Conservation (phyloP, 2,888 invertebrate species). For the Deilephila elpenor region DNA sequence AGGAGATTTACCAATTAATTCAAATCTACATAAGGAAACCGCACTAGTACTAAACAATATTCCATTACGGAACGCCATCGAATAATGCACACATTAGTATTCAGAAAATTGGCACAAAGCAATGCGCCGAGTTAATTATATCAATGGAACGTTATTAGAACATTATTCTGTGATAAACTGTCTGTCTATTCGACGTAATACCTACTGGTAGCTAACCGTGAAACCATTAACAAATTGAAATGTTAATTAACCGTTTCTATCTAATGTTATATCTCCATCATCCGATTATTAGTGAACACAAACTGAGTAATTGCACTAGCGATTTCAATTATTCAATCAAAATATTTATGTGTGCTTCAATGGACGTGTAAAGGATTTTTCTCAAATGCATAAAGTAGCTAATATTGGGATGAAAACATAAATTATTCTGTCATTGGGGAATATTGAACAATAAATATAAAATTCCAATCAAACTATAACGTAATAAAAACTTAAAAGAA, state of each 20-base stretch:
- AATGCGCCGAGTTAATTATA: background rate
- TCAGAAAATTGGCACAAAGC: background rate
- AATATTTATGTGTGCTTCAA: background rate
- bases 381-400: too few species aligned
- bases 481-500: too few species aligned
- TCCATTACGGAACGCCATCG: background rate
- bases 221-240: slow-evolving; percentile 25
- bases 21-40: background rate
- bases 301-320: background rate
- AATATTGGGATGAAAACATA: too few species aligned
- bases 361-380: too few species aligned
- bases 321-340: background rate
- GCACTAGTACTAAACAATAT: background rate
- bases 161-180: background rate
- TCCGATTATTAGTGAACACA: background rate
- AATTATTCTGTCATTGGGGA: too few species aligned
- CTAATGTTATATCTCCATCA: slow-evolving; percentile 11
- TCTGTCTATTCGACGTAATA: background rate
- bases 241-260: slow-evolving; percentile 24
- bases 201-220: slow-evolving; percentile 10
- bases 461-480: background rate
- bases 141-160: background rate
- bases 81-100: background rate
- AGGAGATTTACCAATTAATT: too few species aligned
- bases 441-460: background rate